Base-by-base conservation (phyloP, 2,113 vertebrate species). In the Lycaon pictus region DNA sequence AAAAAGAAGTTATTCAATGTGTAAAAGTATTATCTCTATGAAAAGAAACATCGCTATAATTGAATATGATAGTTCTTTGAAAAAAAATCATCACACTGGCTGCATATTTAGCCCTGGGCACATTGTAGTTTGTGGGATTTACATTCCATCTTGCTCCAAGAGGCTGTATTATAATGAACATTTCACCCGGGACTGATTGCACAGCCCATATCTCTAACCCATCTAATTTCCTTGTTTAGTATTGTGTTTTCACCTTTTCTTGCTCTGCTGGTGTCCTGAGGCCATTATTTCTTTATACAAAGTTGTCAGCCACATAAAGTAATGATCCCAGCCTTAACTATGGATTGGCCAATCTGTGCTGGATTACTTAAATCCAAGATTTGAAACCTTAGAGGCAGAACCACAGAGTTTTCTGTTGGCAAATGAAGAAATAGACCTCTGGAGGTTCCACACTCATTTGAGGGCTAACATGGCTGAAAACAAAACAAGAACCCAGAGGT, bases 41-140 rank as follows among this genome's bases (percentile, higher is more conserved):
- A 88, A 95, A 90, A 67, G 71, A 85, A 95, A 84, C 53, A 29
- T 90, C 84, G 22, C 56, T 94, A n/a, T 69, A 69, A 63, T 74
- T 90, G 79, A 77, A 83, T 65, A 11, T 16, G 55, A 48, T 7
- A 3, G 48, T 20, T 85, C 69, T 94, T 82, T 76, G 85, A 62
- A 96, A 81, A 81, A 37, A 37, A 37, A 32, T 79, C 83, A 72
- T 60, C 65, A 60, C 25, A 55, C 87, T 55, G 37, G 37, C 53
- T 93, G 3, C 55, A 56, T 58, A 69, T 35, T 95, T 77, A 93
- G 55, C 93, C 43, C 71, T 48, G 51, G 55, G 60, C 35, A 63
- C 58, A 22, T 19, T 81, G n/a, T 56, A 7, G 55, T 91, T 58
- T 95, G 35, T 74, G 29, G 71, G 85, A 83, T 74, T 94, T 35